These are phyloP conservation scores for Epistrophe eligans DNA, from an alignment of 2,888 invertebrate species.

Conservation along the genomic window DNA sequence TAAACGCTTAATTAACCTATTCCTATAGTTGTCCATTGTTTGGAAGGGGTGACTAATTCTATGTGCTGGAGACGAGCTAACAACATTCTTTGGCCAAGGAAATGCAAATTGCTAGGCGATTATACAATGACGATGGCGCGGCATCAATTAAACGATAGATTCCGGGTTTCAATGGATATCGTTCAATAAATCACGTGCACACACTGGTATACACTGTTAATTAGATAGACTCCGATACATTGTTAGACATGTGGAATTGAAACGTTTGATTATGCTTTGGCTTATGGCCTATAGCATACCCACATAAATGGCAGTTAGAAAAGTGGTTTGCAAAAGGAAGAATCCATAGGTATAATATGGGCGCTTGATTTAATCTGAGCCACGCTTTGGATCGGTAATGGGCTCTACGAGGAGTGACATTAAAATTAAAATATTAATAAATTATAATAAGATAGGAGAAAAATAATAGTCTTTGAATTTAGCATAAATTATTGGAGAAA, in stretches of 20 bases:
- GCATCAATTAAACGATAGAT: conserved; percentile 52
- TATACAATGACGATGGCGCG: conserved; percentile 51
- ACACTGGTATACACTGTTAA: conserved; percentile 31
- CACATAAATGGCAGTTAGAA: background rate
- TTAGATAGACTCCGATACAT: conserved; percentile 58
- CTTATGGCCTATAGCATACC: background rate
- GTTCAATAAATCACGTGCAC: conserved; percentile 52
- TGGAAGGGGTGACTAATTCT: conserved; percentile 34
- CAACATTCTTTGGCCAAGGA: conserved; percentile 50
- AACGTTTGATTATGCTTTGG: conserved; percentile 36
- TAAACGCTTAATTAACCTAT: conserved; percentile 68
- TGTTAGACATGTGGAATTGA: conserved; percentile 42
- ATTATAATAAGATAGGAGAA: too few species aligned
- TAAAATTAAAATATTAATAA: too few species aligned
- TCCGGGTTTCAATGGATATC: conserved; percentile 45
- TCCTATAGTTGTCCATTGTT: conserved; percentile 32
- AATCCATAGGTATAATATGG: background rate
- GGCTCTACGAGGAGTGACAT: too few species aligned
- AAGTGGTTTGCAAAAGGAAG: conserved; percentile 16
- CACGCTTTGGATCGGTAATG: background rate
- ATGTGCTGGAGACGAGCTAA: conserved; percentile 11
- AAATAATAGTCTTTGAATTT: too few species aligned
- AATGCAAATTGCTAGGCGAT: conserved; percentile 58
- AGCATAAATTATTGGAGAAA: too few species aligned
- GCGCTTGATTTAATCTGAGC: background rate